Evolutionary conservation across 2,797 vertebrate species (phyloP).

Genomic region (Geotrypetes seraphini): DNA sequence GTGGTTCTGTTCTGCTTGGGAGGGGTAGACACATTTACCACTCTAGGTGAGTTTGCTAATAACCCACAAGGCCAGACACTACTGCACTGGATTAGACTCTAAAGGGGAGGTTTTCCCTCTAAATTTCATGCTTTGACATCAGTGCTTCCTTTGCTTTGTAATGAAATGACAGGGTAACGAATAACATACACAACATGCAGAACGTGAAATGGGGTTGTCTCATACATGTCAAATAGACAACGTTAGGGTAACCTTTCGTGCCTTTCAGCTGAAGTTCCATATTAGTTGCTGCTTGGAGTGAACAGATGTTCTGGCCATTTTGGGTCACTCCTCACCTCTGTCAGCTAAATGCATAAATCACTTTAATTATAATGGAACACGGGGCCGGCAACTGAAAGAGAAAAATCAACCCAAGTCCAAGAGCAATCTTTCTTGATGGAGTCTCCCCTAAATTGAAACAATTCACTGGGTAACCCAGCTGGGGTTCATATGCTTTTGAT

Average conservation of each 20-base stretch:
- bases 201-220: slow-evolving; percentile 13
- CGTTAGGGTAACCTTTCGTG: slow-evolving; percentile 21
- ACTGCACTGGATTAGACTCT: neutral
- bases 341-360: slow-evolving; percentile 66
- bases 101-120: neutral
- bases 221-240: slow-evolving; percentile 16
- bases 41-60: neutral
- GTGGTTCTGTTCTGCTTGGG: neutral
- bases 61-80: neutral
- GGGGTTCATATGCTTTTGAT: slow-evolving; percentile 99
- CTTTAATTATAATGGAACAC: slow-evolving; percentile 66
- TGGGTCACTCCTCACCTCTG: slow-evolving; percentile 67
- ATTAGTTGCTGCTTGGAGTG: slow-evolving; percentile 32
- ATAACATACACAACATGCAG: slow-evolving; percentile 3
- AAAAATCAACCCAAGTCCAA: slow-evolving; percentile 77
- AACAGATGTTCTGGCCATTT: slow-evolving; percentile 57
- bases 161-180: neutral
- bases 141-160: neutral
- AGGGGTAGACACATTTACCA: neutral
- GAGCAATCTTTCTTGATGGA: slow-evolving; percentile 92
- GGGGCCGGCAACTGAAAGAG: slow-evolving; percentile 64
- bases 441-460: slow-evolving; percentile 92
- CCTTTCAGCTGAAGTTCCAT: slow-evolving; percentile 30
- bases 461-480: slow-evolving; percentile 96
- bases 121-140: neutral